Conservation (phyloP, 2,797 vertebrate species). For the Carapus acus region DNA sequence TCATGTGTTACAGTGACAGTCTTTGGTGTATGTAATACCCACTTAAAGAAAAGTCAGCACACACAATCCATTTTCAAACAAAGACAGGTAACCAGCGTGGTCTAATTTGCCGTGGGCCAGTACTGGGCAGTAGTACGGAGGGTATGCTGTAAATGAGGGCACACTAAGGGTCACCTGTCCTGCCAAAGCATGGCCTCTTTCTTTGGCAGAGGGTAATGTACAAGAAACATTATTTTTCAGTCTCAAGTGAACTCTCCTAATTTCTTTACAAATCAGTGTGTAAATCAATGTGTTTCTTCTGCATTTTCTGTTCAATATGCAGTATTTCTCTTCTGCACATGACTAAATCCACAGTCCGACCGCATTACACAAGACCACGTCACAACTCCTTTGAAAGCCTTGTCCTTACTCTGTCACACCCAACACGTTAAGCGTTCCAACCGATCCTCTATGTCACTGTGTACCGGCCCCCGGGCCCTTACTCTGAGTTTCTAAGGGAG, state of each 20-base stretch:
- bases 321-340: too few species aligned
- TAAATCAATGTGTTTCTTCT: too few species aligned
- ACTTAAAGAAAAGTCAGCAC: constrained; percentile 35
- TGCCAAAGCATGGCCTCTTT: constrained; percentile 62
- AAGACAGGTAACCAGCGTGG: constrained; percentile 28
- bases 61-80: constrained; percentile 17
- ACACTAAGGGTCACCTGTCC: constrained; percentile 66
- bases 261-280: constrained; percentile 19
- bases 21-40: constrained; percentile 60
- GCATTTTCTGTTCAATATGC: too few species aligned
- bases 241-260: constrained; percentile 48
- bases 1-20: constrained; percentile 25
- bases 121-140: constrained; percentile 47
- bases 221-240: constrained; percentile 65
- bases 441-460: too few species aligned
- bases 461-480: too few species aligned
- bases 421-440: too few species aligned
- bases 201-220: constrained; percentile 61
- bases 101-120: constrained; percentile 54
- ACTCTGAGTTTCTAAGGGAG: too few species aligned
- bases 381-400: too few species aligned
- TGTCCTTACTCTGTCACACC: too few species aligned
- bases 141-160: constrained; percentile 61
- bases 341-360: too few species aligned
- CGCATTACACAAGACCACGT: too few species aligned